Conservation (phyloP, 2,888 invertebrate genomes). For the Notodonta dromedarius region DNA sequence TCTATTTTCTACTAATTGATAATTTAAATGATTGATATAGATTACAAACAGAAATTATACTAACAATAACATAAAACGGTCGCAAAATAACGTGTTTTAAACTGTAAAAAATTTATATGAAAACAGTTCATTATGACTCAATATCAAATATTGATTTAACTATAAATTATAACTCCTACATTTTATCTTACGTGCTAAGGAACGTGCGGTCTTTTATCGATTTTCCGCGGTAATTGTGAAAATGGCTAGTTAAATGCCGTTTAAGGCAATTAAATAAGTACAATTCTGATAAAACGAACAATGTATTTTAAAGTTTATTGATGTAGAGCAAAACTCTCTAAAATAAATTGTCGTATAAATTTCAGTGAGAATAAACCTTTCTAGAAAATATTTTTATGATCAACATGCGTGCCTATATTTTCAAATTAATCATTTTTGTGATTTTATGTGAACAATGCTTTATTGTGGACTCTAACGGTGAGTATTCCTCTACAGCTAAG, state of each 20-base stretch:
- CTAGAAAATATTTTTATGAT: background rate
- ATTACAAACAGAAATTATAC: background rate
- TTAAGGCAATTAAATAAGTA: conserved; percentile 26
- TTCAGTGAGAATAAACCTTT: background rate
- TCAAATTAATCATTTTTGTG: conserved; percentile 42
- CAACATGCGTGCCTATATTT: conserved; percentile 41
- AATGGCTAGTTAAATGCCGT: conserved; percentile 30
- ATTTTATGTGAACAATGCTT: conserved; percentile 45
- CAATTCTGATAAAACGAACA: conserved; percentile 10
- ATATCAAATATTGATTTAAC: no score
- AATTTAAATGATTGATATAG: background rate
- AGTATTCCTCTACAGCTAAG: conserved; percentile 10
- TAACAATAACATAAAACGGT: no score
- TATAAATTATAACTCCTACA: no score
- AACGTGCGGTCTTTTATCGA: conserved; percentile 51
- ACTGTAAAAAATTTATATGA: no score
- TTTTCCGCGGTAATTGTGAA: conserved; percentile 53
- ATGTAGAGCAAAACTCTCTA: background rate
- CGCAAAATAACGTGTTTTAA: no score
- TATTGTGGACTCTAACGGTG: conserved; percentile 41
- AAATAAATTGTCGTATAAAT: no score
- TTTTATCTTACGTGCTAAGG: conserved; percentile 27
- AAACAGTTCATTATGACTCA: no score
- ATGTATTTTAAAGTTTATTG: conserved; percentile 23
- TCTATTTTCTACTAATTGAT: conserved; percentile 13